Percentiles rank a stretch among this genome's conserved stretches.
Conservation (phyloP, 2,888 invertebrate genomes). For the Pristionchus japonicus region DNA sequence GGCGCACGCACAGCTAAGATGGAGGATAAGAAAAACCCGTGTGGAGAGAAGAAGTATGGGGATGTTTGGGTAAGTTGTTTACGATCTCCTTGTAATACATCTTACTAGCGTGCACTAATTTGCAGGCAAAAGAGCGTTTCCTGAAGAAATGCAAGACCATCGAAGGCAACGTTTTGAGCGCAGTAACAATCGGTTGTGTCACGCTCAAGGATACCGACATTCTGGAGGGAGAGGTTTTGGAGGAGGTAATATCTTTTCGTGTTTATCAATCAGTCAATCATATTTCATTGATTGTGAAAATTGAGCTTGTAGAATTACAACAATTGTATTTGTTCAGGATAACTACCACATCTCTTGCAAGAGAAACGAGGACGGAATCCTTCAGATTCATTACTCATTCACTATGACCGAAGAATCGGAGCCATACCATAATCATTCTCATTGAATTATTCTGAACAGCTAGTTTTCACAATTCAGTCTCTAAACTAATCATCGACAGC, state of each 20-base stretch:
- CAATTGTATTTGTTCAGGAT: not conserved
- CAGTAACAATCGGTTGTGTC: not conserved
- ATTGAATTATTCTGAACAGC: not conserved
- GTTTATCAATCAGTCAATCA: not conserved
- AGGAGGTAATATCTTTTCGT: not conserved
- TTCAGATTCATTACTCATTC: not conserved
- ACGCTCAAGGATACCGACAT: not conserved
- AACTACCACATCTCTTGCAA: not conserved
- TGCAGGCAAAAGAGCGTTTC: not conserved
- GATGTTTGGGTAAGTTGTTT: too few relatives aligned
- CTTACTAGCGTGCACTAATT: too few relatives aligned
- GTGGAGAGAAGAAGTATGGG: too few relatives aligned
- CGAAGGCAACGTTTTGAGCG: not conserved
- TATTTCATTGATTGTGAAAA: too few relatives aligned
- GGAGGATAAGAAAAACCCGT: too few relatives aligned
- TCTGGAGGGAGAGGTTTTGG: not conserved
- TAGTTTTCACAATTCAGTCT: not conserved
- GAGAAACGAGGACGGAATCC: not conserved
- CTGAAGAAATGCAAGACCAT: not conserved
- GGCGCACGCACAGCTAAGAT: not conserved
- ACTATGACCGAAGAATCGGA: not conserved
- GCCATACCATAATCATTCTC: not conserved
- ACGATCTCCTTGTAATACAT: too few relatives aligned
- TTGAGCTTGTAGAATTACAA: too few relatives aligned
- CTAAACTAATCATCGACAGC: not conserved